Base-by-base conservation (phyloP, 2,888 invertebrate genomes). In the Crepidodera aurea region DNA sequence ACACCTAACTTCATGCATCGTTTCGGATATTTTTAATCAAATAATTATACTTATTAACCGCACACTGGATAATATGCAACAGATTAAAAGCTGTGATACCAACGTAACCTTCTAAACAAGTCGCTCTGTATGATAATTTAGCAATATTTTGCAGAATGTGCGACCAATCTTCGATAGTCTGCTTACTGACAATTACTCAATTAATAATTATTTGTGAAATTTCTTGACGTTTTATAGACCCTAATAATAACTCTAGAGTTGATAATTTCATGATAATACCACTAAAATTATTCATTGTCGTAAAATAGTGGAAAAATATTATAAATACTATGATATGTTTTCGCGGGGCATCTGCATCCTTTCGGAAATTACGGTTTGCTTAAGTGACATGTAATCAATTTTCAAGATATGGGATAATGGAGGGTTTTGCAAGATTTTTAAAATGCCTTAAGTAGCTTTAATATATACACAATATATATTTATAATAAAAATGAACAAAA, bases 351-450 rank as follows among this genome's bases (percentile, higher is more conserved):
- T 44, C 44, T 44, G 44, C 44, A 44, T 44, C 44, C 44, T 44
- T 8, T 44, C 5, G 6, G 18, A 44, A 44, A 44, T 22, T 22
- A 44, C 12, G 13, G 44, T 13, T 4, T 12, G 22, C 44, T 44
- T 44, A 44, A 44, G 44, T 44, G 44, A 44, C 44, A 44, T 44
- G 44, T 25, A 22, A 44, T 44, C 12, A 44, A 22, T 44, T 44
- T 44, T 44, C 16, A 5, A 42, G 42, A 42, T 42, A 19, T 42
- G 3, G 6, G 42, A 16, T 42, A 42, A 42, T 18, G 5, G 16
- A 4, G 16, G 16, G 42, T 15, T 6, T n/a, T 42, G 16, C 16
- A 18, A 16, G 8, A 29, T 29, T 8, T 29, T 29, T 8, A 29
- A 29, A 29, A 42, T 42, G 42, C 42, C 19, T 12, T 8, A 19